phyloP scores from a whole-genome alignment of 2,888 invertebrate species.

The Neria commutata region DNA sequence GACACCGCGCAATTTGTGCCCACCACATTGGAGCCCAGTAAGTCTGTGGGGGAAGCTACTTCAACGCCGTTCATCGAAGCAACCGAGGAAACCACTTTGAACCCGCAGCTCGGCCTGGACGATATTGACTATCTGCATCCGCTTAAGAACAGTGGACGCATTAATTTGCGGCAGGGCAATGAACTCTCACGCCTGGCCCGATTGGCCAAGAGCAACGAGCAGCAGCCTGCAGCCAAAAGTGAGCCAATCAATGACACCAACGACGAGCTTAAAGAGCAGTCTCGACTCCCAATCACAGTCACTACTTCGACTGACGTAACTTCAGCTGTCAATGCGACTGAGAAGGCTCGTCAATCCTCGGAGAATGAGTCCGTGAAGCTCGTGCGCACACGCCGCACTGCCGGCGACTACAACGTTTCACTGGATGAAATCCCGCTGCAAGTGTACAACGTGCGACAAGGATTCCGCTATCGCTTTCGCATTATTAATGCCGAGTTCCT shows the following conservation, averaged over 20 bases:
- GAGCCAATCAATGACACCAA: background rate
- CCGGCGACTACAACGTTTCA: conserved; percentile 22
- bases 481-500: conserved; percentile 85
- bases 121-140: conserved; percentile 11
- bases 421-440: conserved; percentile 52
- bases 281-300: background rate
- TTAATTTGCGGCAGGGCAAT: conserved; percentile 22
- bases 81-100: background rate
- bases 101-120: background rate
- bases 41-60: background rate
- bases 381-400: too few relatives aligned
- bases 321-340: conserved; percentile 25
- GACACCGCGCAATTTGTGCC: background rate
- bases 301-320: background rate
- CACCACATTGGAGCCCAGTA: background rate
- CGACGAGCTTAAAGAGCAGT: background rate
- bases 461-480: conserved; percentile 77
- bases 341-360: conserved; percentile 37
- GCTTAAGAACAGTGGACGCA: background rate
- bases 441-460: conserved; percentile 60
- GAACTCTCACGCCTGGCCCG: conserved; percentile 32
- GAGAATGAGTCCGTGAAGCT: too few relatives aligned
- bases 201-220: conserved; percentile 19
- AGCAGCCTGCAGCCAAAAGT: conserved; percentile 7
- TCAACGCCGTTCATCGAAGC: background rate